These are phyloP conservation scores for Napeogenes sylphis DNA, from an alignment of 2,888 invertebrate genomes.

Conservation along the genomic window DNA sequence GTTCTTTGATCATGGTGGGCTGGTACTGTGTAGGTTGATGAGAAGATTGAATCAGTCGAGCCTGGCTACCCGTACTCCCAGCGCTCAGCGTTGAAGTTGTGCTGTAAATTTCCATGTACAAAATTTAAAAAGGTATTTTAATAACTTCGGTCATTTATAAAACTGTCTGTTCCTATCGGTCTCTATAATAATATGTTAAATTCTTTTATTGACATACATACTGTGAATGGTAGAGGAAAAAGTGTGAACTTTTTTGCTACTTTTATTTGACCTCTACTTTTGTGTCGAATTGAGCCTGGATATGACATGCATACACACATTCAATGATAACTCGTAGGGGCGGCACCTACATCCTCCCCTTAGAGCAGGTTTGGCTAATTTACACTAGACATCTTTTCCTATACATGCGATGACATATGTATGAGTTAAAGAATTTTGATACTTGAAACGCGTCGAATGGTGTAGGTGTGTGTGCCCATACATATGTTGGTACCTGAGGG, in stretches of 20 bases:
- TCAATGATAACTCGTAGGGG: slow-evolving; percentile 3
- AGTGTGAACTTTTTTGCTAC: neutral
- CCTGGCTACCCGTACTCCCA: slow-evolving; percentile 95
- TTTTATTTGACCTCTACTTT: neutral
- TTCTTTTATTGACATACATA: neutral
- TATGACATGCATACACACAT: slow-evolving; percentile 3
- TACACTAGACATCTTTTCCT: neutral
- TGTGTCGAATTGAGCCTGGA: neutral
- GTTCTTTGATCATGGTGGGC: slow-evolving; percentile 90
- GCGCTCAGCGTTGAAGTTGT: slow-evolving; percentile 96
- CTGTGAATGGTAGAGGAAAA: neutral
- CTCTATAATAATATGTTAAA: no score
- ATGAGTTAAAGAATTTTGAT: slow-evolving; percentile 55
- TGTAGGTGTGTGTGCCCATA: slow-evolving; percentile 54
- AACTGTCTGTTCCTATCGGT: no score
- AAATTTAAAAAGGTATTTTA: neutral
- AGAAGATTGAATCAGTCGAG: slow-evolving; percentile 94
- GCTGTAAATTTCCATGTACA: slow-evolving; percentile 70
- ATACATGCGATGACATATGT: slow-evolving; percentile 53
- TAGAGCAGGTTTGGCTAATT: neutral
- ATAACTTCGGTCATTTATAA: neutral
- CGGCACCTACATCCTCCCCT: slow-evolving; percentile 8
- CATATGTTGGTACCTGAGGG: slow-evolving; percentile 82
- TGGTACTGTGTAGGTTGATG: slow-evolving; percentile 95
- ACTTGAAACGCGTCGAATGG: slow-evolving; percentile 23